Evolutionary conservation across 2,888 invertebrate species (phyloP).

Genomic region (Drosophila emarginata): DNA sequence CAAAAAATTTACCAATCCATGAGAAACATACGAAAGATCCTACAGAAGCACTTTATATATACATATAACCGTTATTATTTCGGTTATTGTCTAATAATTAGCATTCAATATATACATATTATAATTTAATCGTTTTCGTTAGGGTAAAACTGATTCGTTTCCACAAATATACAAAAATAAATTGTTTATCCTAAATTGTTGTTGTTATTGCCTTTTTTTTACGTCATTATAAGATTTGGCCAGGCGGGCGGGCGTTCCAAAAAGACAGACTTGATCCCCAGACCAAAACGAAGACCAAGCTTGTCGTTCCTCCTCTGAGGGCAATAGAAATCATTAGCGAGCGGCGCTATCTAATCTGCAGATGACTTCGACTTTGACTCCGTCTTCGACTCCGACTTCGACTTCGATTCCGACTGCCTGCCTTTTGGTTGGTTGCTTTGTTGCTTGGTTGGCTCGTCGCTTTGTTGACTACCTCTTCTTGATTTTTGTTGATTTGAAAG

Average conservation of each 20-base stretch:
- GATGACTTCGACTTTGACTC: constrained; percentile 27
- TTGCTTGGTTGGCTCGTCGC: constrained; percentile 29
- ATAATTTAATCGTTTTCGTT: neutral
- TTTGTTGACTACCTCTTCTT: constrained; percentile 54
- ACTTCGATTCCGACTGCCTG: neutral
- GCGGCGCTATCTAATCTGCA: constrained; percentile 75
- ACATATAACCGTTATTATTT: too few relatives aligned
- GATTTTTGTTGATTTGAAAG: constrained; percentile 70
- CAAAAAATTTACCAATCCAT: too few relatives aligned
- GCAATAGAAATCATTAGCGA: constrained; percentile 77
- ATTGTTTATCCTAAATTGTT: neutral
- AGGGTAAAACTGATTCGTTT: neutral
- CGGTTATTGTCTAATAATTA: neutral
- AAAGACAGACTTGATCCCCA: constrained; percentile 23
- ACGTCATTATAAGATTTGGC: constrained; percentile 63
- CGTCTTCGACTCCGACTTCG: constrained; percentile 20
- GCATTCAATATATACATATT: neutral
- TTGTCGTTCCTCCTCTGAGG: constrained; percentile 43
- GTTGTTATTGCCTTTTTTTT: constrained; percentile 39
- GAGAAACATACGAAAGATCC: too few relatives aligned
- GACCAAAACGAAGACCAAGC: constrained; percentile 21
- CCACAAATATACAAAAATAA: neutral
- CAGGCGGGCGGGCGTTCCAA: constrained; percentile 39
- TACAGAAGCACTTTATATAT: too few relatives aligned
- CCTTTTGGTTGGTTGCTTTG: neutral